Conservation (phyloP, 2,113 vertebrate genomes). For the Megatriorchis doriae region DNA sequence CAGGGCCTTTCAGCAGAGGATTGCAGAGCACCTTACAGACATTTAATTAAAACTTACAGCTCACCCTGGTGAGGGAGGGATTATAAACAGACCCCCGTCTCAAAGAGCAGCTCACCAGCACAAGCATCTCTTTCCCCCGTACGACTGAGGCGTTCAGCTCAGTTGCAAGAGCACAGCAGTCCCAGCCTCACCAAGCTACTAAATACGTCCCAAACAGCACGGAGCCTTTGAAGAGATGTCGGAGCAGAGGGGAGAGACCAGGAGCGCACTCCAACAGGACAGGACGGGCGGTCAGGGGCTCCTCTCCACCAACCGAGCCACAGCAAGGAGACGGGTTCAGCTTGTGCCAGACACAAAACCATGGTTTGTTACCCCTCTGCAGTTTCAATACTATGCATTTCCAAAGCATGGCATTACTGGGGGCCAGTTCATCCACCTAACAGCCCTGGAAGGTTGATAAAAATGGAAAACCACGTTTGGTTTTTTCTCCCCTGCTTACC, state of each 20-base stretch:
- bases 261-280: background rate
- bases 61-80: background rate
- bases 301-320: background rate
- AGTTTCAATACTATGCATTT: background rate
- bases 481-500: background rate
- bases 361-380: background rate
- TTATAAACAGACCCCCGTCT: background rate
- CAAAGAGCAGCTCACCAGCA: background rate
- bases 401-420: background rate
- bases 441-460: background rate
- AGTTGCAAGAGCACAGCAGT: background rate
- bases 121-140: background rate
- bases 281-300: background rate
- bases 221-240: background rate
- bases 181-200: background rate
- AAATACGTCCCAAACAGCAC: background rate
- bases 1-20: slow-evolving; percentile 5
- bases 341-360: background rate
- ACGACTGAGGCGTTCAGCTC: rapidly evolving
- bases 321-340: background rate
- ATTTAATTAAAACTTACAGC: slow-evolving; percentile 23
- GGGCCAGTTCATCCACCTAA: background rate
- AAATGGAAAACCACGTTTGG: background rate
- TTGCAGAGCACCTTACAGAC: background rate
- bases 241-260: background rate